These are phyloP conservation scores for Anguilla rostrata DNA, from an alignment of 2,113 vertebrate species.

Conservation along the genomic window DNA sequence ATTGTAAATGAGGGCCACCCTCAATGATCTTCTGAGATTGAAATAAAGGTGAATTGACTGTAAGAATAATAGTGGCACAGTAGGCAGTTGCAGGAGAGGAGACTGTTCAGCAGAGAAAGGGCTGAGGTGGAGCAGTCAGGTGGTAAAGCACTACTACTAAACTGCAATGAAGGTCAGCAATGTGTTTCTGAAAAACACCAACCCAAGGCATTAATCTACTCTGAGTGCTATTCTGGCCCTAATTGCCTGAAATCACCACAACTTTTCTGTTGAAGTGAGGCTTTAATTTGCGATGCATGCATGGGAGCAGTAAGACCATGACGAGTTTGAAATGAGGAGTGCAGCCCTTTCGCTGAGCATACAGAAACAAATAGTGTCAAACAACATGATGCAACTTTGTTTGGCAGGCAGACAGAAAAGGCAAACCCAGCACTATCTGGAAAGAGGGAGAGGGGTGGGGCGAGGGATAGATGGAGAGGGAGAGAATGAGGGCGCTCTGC, in stretches of 20 bases:
- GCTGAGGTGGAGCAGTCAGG: background rate
- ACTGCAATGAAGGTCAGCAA: background rate
- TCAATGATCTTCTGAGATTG: background rate
- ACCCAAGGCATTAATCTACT: background rate
- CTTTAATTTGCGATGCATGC: background rate
- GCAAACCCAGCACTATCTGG: background rate
- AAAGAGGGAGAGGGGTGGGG: background rate
- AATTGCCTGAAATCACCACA: background rate
- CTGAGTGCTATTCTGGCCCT: background rate
- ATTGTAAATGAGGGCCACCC: background rate
- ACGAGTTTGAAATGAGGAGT: background rate
- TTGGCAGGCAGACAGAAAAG: background rate
- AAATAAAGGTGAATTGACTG: background rate
- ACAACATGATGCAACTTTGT: background rate
- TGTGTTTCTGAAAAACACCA: background rate
- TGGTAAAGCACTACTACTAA: background rate
- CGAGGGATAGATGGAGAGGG: background rate
- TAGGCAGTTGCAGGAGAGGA: background rate
- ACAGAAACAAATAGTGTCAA: background rate
- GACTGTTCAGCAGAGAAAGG: background rate
- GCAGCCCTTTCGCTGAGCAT: background rate
- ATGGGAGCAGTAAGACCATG: background rate
- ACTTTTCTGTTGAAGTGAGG: background rate
- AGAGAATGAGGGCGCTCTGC: background rate
- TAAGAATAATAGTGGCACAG: no score